Evolutionary conservation across 2,888 invertebrate genomes (phyloP), one percentile per base, ranked within the genome.

Genomic region (Cheilosia variabilis): DNA sequence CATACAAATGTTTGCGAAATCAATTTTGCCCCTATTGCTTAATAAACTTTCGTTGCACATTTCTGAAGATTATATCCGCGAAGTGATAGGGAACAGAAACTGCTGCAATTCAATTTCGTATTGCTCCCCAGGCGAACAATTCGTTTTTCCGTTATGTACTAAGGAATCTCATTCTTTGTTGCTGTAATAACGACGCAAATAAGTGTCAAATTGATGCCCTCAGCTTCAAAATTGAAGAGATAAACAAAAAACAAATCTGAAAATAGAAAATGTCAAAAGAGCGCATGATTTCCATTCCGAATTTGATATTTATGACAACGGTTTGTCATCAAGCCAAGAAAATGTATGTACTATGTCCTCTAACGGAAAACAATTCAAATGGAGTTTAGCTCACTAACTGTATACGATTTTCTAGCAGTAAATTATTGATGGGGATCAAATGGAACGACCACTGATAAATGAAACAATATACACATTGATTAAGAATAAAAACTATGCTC

Each of bases 341-440:
- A 37, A 27, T 24, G 60, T 24, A 4, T 24, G 10, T 43, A n/a
- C n/a, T n/a, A 7, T 43, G 15, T n/a, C 4, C n/a, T 17, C n/a
- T 10, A 34, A 34, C 37, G 10, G 41, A 27, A 45, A n/a, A 17
- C 17, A 63, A 47, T 63, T 47, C 19, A 47, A 47, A 63, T 63
- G 10, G 19, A 47, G 45, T 43, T 15, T 31, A 37, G 34, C 37
- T 31, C 7, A 17, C 24, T 27, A 43, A 10, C 2, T 45, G 9
- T 2, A 15, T 22, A 50, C 37, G 13, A 47, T 13, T 31, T 24
- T 66, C 22, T 37, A 27, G n/a, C 24, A 27, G 15, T 34, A 50
- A 19, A 7, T 19, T 34, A 13, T 63, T 63, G 19, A 34, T 65
- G 22, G n/a, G 50, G 52, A 65, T 65, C 63, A 65, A 65, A 37